phyloP scores from a whole-genome alignment of 2,888 invertebrate genomes.

The Mimas tiliae region DNA sequence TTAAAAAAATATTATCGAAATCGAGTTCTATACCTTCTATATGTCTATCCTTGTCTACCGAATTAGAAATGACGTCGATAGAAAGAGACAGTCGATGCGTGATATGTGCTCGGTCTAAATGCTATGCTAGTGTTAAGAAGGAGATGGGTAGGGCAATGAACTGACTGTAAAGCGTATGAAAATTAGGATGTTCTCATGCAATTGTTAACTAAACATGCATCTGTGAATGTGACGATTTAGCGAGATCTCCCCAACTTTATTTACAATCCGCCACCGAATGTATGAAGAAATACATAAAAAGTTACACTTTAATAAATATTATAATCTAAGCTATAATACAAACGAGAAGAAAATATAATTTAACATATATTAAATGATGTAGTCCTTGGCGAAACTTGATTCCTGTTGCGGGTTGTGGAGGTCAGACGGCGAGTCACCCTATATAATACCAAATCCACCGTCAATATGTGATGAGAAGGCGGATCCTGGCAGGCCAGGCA shows the following conservation, averaged over 20 bases:
- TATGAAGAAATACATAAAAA: constrained; percentile 1
- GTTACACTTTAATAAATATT: not conserved
- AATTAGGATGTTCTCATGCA: constrained; percentile 68
- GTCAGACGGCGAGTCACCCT: too few relatives aligned
- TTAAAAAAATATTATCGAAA: too few relatives aligned
- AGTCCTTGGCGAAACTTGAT: too few relatives aligned
- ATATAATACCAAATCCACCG: too few relatives aligned
- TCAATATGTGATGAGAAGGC: too few relatives aligned
- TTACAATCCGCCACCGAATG: constrained; percentile 28
- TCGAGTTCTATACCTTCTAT: not conserved
- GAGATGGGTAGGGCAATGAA: constrained; percentile 71
- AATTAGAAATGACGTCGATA: not conserved
- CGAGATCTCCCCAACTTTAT: constrained; percentile 61
- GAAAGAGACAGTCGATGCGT: constrained; percentile 25
- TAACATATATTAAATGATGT: too few relatives aligned
- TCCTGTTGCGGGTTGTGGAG: too few relatives aligned
- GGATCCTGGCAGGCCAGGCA: too few relatives aligned
- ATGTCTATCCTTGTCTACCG: not conserved
- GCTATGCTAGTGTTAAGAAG: constrained; percentile 55
- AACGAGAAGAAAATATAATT: not conserved
- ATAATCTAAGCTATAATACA: not conserved
- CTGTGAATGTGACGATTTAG: constrained; percentile 56
- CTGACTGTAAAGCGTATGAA: constrained; percentile 55
- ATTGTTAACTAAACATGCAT: constrained; percentile 69
- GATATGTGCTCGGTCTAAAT: constrained; percentile 32